Percentiles rank a stretch among this genome's conserved stretches.
Conservation (phyloP, 2,797 vertebrate genomes). For the Microcaecilia unicolor region DNA sequence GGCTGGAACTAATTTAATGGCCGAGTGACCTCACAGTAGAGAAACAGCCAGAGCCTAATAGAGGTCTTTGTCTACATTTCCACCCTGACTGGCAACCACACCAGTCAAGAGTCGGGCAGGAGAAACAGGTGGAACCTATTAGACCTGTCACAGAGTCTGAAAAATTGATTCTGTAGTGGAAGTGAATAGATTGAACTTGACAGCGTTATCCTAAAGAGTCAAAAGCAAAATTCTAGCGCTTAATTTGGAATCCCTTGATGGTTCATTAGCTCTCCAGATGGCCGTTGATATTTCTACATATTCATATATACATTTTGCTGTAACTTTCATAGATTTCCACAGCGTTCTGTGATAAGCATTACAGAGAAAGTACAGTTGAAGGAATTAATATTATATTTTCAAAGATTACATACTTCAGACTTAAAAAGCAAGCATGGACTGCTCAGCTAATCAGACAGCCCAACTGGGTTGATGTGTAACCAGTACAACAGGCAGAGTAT, state of each 20-base stretch:
- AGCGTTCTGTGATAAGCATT: too few species aligned
- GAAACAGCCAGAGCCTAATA: slow-evolving; percentile 80
- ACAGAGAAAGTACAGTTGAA: too few species aligned
- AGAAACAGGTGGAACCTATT: slow-evolving; percentile 93
- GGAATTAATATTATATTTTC: too few species aligned
- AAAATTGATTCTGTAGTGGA: slow-evolving; percentile 82
- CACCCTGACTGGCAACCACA: slow-evolving; percentile 75
- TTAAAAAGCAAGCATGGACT: too few species aligned
- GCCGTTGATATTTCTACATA: slow-evolving; percentile 49
- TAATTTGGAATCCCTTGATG: slow-evolving; percentile 75
- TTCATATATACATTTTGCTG: slow-evolving; percentile 39
- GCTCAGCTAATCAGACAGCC: too few species aligned
- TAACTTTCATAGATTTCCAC: slow-evolving; percentile 18
- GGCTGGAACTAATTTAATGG: slow-evolving; percentile 97
- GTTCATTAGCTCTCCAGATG: slow-evolving; percentile 84
- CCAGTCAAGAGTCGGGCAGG: slow-evolving; percentile 75
- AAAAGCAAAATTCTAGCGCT: slow-evolving; percentile 58
- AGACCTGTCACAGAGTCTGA: slow-evolving; percentile 98
- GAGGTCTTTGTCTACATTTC: slow-evolving; percentile 84
- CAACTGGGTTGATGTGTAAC: too few species aligned
- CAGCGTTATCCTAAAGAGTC: slow-evolving; percentile 94
- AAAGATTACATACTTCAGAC: too few species aligned
- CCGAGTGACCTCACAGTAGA: slow-evolving; percentile 80
- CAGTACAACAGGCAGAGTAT: too few species aligned
- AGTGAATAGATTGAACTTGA: slow-evolving; percentile 88